These are phyloP conservation scores for Poliocrania exsul DNA, from an alignment of 2,797 vertebrate species.

Conservation along the genomic window DNA sequence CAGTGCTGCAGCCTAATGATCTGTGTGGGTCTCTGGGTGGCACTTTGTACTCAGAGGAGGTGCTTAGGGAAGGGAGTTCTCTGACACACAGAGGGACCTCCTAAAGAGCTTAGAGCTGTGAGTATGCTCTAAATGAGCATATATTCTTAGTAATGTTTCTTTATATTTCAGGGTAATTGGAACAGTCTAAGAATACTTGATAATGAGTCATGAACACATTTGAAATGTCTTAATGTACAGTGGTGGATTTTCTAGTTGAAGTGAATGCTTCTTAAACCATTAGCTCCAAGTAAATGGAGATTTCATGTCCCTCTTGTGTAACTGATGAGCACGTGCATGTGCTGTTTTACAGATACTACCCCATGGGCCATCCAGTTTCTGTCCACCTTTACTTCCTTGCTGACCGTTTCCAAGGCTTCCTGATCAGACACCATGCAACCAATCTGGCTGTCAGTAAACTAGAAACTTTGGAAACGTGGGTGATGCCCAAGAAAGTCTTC, in stretches of 20 bases:
- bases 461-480: slow-evolving; percentile 96
- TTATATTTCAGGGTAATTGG: neutral
- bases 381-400: slow-evolving; percentile 96
- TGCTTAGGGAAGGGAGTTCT: neutral
- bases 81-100: neutral
- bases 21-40: neutral
- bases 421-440: slow-evolving; percentile 92
- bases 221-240: neutral
- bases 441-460: slow-evolving; percentile 96
- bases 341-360: slow-evolving; percentile 86
- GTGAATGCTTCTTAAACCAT: neutral
- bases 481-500: slow-evolving; percentile 93
- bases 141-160: neutral
- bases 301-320: neutral
- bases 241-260: neutral
- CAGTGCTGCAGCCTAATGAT: neutral
- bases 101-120: neutral
- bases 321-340: neutral
- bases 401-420: slow-evolving; percentile 96
- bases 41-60: neutral
- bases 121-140: neutral
- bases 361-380: slow-evolving; percentile 93
- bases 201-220: slow-evolving; percentile 2
- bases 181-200: slow-evolving; percentile 10
- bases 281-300: neutral